These are phyloP conservation scores for Machaerirhynchus nigripectus DNA, from an alignment of 2,113 vertebrate genomes.

Conservation along the genomic window DNA sequence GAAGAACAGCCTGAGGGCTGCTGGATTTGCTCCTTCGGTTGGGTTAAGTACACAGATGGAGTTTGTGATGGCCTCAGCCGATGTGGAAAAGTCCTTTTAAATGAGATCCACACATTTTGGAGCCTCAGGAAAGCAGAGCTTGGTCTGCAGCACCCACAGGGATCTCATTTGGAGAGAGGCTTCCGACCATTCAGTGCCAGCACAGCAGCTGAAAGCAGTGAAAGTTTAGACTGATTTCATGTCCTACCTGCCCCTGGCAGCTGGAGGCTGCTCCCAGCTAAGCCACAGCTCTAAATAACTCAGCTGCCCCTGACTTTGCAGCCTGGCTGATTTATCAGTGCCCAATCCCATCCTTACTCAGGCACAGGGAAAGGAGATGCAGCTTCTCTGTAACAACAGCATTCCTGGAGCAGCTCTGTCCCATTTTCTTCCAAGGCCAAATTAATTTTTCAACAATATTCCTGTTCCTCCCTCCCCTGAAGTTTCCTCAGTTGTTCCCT, in stretches of 20 bases:
- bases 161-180: not conserved
- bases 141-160: not conserved
- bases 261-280: not conserved
- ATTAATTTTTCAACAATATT: conserved; percentile 37
- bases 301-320: not conserved
- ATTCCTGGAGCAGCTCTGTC: not conserved
- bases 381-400: not conserved
- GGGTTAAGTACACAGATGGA: no score
- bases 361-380: not conserved
- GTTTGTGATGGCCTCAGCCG: accelerated
- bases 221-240: not conserved
- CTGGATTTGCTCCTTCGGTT: not conserved
- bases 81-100: not conserved
- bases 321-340: not conserved
- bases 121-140: not conserved
- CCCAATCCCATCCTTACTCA: not conserved
- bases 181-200: not conserved
- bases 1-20: not conserved
- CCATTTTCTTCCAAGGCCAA: conserved; percentile 19
- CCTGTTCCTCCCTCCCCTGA: not conserved
- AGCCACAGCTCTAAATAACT: not conserved
- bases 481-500: not conserved
- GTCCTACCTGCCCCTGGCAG: not conserved
- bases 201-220: not conserved
- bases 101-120: accelerated